These are phyloP conservation scores for Pelochelys cantorii DNA, from an alignment of 2,797 vertebrate genomes.

Conservation along the genomic window DNA sequence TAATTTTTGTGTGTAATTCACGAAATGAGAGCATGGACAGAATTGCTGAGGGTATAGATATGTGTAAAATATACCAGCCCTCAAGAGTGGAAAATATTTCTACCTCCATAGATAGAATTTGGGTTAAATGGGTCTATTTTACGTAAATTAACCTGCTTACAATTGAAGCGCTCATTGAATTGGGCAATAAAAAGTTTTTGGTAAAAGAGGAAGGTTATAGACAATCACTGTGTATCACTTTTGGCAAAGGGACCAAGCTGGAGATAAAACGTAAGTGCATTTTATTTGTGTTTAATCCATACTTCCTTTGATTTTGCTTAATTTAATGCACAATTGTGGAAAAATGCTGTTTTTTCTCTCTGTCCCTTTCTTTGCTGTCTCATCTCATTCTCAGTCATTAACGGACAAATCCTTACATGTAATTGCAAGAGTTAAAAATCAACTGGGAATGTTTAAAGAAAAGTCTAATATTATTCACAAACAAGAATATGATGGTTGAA, in stretches of 20 bases:
- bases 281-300: not conserved
- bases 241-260: not conserved
- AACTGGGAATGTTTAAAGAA: not conserved
- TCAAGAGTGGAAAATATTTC: not conserved
- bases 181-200: not conserved
- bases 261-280: slow-evolving; percentile 17
- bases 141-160: not conserved
- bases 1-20: not conserved
- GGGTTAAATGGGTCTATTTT: not conserved
- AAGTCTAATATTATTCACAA: not conserved
- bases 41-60: not conserved
- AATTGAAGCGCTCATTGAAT: not conserved
- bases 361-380: not conserved
- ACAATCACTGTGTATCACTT: not conserved
- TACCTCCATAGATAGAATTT: not conserved
- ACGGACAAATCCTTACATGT: not conserved
- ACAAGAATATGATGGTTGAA: not conserved
- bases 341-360: not conserved
- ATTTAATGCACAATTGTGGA: not conserved
- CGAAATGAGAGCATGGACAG: not conserved
- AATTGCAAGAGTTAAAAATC: not conserved
- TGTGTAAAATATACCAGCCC: not conserved
- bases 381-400: not conserved
- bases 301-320: not conserved
- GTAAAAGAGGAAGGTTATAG: not conserved